Evolutionary conservation across 2,888 invertebrate species (phyloP).

Genomic region (Pammene fasciana): DNA sequence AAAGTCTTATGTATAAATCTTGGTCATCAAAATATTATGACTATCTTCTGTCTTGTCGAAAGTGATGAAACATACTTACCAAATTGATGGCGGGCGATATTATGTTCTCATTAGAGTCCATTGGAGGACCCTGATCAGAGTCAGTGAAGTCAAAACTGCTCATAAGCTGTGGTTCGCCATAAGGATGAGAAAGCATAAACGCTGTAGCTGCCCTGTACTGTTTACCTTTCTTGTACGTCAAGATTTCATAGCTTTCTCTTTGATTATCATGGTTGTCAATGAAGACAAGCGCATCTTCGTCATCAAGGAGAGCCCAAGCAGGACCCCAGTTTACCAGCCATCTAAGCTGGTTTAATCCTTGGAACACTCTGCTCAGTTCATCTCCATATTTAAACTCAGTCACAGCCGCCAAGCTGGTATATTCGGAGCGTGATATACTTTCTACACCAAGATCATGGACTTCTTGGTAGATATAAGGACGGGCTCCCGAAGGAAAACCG

Average conservation of each 20-base stretch:
- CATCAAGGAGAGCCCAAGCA: slow-evolving; percentile 85
- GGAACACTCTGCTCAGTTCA: slow-evolving; percentile 71
- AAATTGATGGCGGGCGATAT: slow-evolving; percentile 85
- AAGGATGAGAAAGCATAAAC: slow-evolving; percentile 93
- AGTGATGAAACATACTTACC: slow-evolving; percentile 55
- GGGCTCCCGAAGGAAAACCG: slow-evolving; percentile 84
- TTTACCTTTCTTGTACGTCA: slow-evolving; percentile 85
- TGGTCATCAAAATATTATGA: too few relatives aligned
- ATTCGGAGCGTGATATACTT: slow-evolving; percentile 78
- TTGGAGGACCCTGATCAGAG: slow-evolving; percentile 87
- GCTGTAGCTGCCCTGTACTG: slow-evolving; percentile 91
- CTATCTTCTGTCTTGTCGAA: too few relatives aligned
- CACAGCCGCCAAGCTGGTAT: slow-evolving; percentile 84
- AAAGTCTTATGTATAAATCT: too few relatives aligned
- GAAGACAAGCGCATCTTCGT: slow-evolving; percentile 85
- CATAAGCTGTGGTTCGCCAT: slow-evolving; percentile 91
- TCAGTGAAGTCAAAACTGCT: slow-evolving; percentile 90
- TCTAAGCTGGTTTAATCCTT: slow-evolving; percentile 81
- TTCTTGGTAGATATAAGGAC: slow-evolving; percentile 89
- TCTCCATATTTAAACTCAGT: slow-evolving; percentile 85
- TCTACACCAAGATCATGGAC: slow-evolving; percentile 87
- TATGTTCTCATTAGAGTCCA: slow-evolving; percentile 83
- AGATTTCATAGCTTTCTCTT: slow-evolving; percentile 83
- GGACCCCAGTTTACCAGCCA: slow-evolving; percentile 85
- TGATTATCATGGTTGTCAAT: slow-evolving; percentile 94